A percentile compares a stretch with the other conserved stretches of the same genome.
Conservation (phyloP, 1,140 invertebrate species). For the Oryzaephilus surinamensis region DNA sequence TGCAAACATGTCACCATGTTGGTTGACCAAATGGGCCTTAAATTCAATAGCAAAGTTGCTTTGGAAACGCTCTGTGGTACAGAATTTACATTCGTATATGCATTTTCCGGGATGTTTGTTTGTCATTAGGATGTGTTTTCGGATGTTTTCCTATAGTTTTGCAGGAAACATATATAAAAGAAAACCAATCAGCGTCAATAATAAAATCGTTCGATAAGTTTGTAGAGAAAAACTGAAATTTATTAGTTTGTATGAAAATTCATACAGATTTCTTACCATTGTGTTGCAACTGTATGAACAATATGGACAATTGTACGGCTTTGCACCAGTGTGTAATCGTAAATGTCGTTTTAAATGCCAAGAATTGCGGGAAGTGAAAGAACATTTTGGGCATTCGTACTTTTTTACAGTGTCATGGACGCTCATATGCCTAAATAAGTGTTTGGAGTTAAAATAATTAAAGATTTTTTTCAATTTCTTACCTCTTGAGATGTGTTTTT, state of each 20-base stretch:
- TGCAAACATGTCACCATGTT: slow-evolving; percentile 43
- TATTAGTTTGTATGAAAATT: neutral
- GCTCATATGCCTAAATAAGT: slow-evolving; percentile 39
- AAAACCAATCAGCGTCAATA: too few species aligned
- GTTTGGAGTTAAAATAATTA: slow-evolving; percentile 6
- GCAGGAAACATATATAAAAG: neutral
- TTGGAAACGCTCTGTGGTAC: slow-evolving; percentile 39
- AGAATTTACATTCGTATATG: slow-evolving; percentile 65
- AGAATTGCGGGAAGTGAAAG: slow-evolving; percentile 52
- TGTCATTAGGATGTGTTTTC: slow-evolving; percentile 75
- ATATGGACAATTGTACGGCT: slow-evolving; percentile 78
- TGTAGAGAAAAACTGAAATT: neutral
- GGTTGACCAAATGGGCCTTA: slow-evolving; percentile 48
- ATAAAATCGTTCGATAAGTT: too few species aligned
- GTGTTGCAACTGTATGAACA: slow-evolving; percentile 69
- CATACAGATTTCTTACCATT: too few species aligned
- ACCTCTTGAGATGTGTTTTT: slow-evolving; percentile 50
- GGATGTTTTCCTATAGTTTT: slow-evolving; percentile 64
- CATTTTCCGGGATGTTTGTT: slow-evolving; percentile 62
- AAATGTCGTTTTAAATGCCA: slow-evolving; percentile 68
- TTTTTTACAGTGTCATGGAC: slow-evolving; percentile 46
- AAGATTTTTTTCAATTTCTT: slow-evolving; percentile 16
- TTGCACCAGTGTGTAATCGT: slow-evolving; percentile 63
- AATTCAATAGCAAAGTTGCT: slow-evolving; percentile 59
- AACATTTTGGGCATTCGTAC: slow-evolving; percentile 50